Conservation (phyloP, 2,797 vertebrate genomes). For the Fringilla coelebs region DNA sequence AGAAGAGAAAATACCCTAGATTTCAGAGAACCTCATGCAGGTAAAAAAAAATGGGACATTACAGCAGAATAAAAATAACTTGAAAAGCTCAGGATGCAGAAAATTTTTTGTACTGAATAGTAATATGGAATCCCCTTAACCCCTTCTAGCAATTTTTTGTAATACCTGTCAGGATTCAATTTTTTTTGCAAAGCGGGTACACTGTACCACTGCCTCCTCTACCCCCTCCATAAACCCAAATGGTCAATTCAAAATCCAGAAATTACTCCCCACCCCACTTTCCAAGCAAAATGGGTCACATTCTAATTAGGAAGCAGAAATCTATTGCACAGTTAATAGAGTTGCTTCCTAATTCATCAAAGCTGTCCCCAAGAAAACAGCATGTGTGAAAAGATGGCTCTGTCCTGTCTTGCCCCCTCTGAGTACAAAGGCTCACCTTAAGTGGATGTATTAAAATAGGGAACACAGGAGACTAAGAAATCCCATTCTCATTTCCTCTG, state of each 20-base stretch:
- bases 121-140: background rate
- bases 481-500: background rate
- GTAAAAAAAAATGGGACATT: conserved; percentile 15
- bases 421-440: background rate
- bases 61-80: conserved; percentile 48
- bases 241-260: background rate
- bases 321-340: background rate
- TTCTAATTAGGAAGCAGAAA: background rate
- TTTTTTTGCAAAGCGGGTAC: background rate
- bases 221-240: background rate
- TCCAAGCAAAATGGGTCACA: conserved; percentile 25
- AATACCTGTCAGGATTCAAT: background rate
- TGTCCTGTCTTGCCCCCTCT: background rate
- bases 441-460: background rate
- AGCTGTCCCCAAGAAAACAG: background rate
- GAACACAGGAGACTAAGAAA: background rate
- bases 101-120: background rate
- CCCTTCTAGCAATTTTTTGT: background rate
- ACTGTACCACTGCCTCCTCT: background rate
- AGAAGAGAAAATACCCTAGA: conserved; percentile 26
- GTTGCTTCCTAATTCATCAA: conserved; percentile 4
- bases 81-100: background rate
- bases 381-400: background rate
- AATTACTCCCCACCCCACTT: background rate
- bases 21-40: background rate